Base-by-base conservation (phyloP, 2,113 vertebrate genomes). In the Erythrocebus patas region DNA sequence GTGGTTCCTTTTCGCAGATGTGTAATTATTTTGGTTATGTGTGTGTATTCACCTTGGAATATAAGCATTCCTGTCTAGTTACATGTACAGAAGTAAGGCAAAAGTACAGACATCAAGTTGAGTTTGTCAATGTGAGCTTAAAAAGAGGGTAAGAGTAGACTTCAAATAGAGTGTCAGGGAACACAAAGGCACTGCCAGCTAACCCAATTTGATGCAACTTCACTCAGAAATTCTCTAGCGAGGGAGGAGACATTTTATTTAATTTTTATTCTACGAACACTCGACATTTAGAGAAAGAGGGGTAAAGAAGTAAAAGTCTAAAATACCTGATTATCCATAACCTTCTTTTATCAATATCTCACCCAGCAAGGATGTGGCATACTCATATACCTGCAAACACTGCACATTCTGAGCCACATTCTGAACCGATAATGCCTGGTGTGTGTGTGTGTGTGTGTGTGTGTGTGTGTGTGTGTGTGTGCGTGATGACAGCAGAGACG, bases 91-190 rank as follows among this genome's bases (percentile, higher is more conserved):
- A 76, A 38, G 11, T 1, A 68, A 22, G 16, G 22, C 4, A 48
- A 76, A n/a, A 45, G 16, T 20, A n/a, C 9, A 78, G 17, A 25
- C 0, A 7, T 45, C 52, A 45, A 11, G 32, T 4, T 57, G 8
- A 16, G 45, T 45, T 23, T 9, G 32, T 59, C 27, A 25, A 8
- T 32, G 11, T 48, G 32, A 40, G 18, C 25, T 78, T 89, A 35
- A 57, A 59, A 93, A 79, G 27, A 66, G 4, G 72, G 6, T 5
- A 55, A 86, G 8, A 27, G 17, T 40, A 8, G 13, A n/a, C 14
- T 5, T 7, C 2, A 57, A 35, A 9, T 5, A n/a, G 13, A 38
- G 4, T 0, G n/a, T 81, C 16, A 55, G 16, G 55, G 13, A 32
- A 20, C 30, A 40, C n/a, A 50, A 86, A 80, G 70, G 14, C 3